These are phyloP conservation scores for Drosophila chauvacae DNA, from an alignment of 1,140 invertebrate genomes.

Conservation along the genomic window DNA sequence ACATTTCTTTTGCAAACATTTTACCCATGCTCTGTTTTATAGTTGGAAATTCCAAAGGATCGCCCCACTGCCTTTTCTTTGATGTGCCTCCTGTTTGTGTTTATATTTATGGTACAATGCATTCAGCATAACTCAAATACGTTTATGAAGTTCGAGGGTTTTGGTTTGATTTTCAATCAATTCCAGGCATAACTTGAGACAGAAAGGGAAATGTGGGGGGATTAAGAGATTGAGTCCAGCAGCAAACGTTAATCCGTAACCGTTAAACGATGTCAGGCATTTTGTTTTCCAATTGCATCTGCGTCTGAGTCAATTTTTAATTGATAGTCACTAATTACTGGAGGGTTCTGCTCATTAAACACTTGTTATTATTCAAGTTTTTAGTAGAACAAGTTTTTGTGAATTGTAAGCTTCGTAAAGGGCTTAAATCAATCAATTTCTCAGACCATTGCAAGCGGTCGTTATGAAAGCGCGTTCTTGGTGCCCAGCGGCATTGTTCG, in stretches of 20 bases:
- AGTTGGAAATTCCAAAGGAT: constrained; percentile 55
- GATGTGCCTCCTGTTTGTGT: constrained; percentile 57
- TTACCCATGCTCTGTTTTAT: constrained; percentile 50
- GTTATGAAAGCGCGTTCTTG: constrained; percentile 21
- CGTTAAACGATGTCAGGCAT: background rate
- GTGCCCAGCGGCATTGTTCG: constrained; percentile 40
- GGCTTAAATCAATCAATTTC: constrained; percentile 29
- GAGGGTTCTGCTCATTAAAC: background rate
- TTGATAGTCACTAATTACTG: background rate
- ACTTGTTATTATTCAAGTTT: no score
- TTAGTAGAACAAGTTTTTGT: background rate
- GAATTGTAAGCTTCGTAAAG: background rate
- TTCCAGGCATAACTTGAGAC: constrained; percentile 25
- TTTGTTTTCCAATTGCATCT: background rate
- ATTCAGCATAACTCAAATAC: constrained; percentile 77
- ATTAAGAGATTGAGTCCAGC: background rate
- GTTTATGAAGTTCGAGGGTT: constrained; percentile 71
- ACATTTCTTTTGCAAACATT: constrained; percentile 55
- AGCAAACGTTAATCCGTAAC: constrained; percentile 2
- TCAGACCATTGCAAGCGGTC: constrained; percentile 21
- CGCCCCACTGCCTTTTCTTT: constrained; percentile 52
- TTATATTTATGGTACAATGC: constrained; percentile 78
- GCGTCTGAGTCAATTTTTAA: background rate
- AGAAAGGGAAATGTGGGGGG: constrained; percentile 1
- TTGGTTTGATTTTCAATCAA: constrained; percentile 77